A percentile compares a stretch with the other conserved stretches of the same genome.
These are phyloP conservation scores for Calliopsis andreniformis DNA, from an alignment of 1,140 invertebrate genomes.

Conservation along the genomic window DNA sequence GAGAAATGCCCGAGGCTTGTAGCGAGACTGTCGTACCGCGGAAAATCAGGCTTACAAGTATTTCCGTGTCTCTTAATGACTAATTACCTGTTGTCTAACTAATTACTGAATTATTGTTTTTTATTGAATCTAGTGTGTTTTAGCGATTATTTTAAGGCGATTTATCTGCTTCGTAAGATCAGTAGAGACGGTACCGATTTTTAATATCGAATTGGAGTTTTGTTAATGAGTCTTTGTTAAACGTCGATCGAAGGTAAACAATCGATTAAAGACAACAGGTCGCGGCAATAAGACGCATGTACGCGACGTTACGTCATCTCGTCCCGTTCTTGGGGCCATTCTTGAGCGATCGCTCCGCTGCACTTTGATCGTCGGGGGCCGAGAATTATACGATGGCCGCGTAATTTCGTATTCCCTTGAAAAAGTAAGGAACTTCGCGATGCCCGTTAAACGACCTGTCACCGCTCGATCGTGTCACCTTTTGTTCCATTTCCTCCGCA, in stretches of 20 bases:
- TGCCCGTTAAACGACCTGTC: slow-evolving; percentile 29
- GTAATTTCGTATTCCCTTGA: slow-evolving; percentile 17
- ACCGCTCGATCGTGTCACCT: slow-evolving; percentile 11
- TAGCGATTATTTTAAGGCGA: too few relatives aligned
- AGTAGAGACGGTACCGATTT: too few relatives aligned
- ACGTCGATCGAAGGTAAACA: background rate
- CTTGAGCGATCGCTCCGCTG: slow-evolving; percentile 1
- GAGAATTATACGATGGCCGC: slow-evolving; percentile 24
- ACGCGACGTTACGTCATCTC: slow-evolving; percentile 15
- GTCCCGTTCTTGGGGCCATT: background rate
- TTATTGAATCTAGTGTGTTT: too few relatives aligned
- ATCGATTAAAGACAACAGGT: background rate
- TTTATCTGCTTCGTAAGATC: too few relatives aligned
- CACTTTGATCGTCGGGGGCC: slow-evolving; percentile 38
- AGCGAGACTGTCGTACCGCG: too few relatives aligned
- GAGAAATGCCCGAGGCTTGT: too few relatives aligned
- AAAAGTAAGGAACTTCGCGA: slow-evolving; percentile 11
- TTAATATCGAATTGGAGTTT: too few relatives aligned
- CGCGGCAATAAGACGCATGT: slow-evolving; percentile 10
- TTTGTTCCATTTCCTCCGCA: background rate
- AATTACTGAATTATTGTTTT: too few relatives aligned
- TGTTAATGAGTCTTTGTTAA: too few relatives aligned
- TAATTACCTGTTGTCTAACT: too few relatives aligned
- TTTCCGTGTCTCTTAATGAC: too few relatives aligned
- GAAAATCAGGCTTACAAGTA: too few relatives aligned